These are phyloP conservation scores for Mimachlamys varia DNA, from an alignment of 2,888 invertebrate species.

Conservation along the genomic window DNA sequence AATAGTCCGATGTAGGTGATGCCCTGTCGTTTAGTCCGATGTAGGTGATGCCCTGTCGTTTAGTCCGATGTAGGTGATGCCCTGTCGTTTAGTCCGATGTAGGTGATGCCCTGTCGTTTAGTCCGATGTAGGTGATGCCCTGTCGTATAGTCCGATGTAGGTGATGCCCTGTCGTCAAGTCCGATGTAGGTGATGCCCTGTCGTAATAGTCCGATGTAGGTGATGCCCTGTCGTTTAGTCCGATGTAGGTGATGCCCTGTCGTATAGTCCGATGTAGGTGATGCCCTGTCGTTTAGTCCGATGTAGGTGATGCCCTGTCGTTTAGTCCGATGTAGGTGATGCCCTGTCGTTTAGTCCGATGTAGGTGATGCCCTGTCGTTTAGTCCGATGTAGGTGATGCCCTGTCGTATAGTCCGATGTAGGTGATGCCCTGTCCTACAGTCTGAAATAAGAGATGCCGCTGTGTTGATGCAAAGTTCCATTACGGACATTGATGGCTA, in stretches of 20 bases:
- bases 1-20: background rate
- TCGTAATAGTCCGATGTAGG: too few relatives aligned
- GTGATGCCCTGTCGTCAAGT: background rate
- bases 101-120: background rate
- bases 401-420: background rate
- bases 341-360: background rate
- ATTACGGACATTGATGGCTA: constrained; percentile 26
- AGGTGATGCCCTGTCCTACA: background rate
- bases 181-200: too few relatives aligned
- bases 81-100: background rate
- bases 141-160: too few relatives aligned
- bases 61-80: background rate
- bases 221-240: too few relatives aligned
- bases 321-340: background rate
- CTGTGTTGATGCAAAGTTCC: background rate
- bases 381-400: background rate
- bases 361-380: background rate
- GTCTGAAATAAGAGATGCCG: background rate
- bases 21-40: background rate
- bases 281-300: background rate
- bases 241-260: background rate
- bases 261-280: background rate
- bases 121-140: background rate
- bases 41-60: too few relatives aligned
- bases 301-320: background rate